Evolutionary conservation across 2,797 vertebrate species (phyloP), one percentile per base, ranked within the genome.

Genomic region (Sylvilagus floridanus): DNA sequence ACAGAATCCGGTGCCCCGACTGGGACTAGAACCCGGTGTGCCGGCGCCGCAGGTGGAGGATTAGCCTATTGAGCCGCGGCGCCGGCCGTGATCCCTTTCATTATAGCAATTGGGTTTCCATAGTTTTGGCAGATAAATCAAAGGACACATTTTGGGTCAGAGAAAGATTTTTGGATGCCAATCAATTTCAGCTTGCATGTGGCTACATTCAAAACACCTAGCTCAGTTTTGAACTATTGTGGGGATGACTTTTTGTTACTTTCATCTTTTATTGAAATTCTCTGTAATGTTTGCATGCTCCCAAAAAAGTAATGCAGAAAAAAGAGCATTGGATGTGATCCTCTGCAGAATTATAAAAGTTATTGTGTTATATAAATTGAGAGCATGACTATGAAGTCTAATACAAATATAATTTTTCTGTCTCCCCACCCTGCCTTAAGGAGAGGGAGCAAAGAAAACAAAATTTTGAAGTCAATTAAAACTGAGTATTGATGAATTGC

Each of bases 231-330:
- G 14, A 78, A 87, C n/a, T 91, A 63, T 65, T 77, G 26, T 28
- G 2, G 28, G 10, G 69, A 89, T 77, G n/a, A 79, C 12, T 77
- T 84, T 92, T 91, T 89, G 63, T 84, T 95, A 66, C 24, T 78
- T 90, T 82, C 50, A 95, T 32, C 84, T 84, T 94, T 96, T 86
- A 84, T 91, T 95, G 85, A 97, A 79, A 52, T 91, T 89, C 21
- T 89, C 79, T 91, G 17, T 81, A 89, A 90, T 52, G 95, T 82
- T 94, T 93, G 73, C 47, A 91, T 93, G 68, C 84, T 93, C 7
- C 50, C 69, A 50, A 78, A 57, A 89, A 91, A 94, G 32, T 35
- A 95, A 91, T 69, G 13, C 26, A 60, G 42, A 69, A 89, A 93
- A 93, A 90, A 84, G 14, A 77, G 26, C n/a, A 87, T 42, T 90